These are phyloP conservation scores for Pipistrellus kuhlii DNA, from an alignment of 2,797 vertebrate genomes.

Conservation along the genomic window DNA sequence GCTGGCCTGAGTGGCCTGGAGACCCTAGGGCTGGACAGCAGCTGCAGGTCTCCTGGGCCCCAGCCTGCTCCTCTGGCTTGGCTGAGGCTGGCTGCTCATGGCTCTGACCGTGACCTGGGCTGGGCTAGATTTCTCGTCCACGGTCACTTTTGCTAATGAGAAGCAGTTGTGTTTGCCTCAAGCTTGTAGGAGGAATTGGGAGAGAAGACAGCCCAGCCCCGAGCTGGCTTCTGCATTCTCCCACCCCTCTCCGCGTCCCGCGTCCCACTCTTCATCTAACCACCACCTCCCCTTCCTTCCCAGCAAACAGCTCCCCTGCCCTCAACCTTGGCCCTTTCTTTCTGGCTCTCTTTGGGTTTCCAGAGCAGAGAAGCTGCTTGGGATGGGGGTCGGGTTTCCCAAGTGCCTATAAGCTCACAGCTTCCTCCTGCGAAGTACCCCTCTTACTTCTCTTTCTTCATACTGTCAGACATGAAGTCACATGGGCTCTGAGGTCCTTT, in stretches of 20 bases:
- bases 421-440: neutral
- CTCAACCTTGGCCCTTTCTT: neutral
- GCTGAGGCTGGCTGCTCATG: conserved; percentile 49
- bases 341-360: neutral
- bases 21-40: conserved; percentile 43
- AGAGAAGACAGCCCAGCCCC: neutral
- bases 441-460: neutral
- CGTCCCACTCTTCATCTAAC: neutral
- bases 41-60: neutral
- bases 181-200: conserved; percentile 21
- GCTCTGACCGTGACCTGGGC: conserved; percentile 72
- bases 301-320: neutral
- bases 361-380: neutral
- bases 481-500: neutral
- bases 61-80: conserved; percentile 58
- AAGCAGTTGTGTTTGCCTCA: conserved; percentile 78
- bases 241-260: neutral
- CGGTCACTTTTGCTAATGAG: conserved; percentile 79
- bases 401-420: neutral
- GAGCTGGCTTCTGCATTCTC: neutral
- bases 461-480: neutral
- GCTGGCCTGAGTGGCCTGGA: conserved; percentile 6
- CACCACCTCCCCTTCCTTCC: neutral
- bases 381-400: neutral
- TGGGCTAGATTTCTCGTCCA: conserved; percentile 71